Base-by-base conservation (phyloP, 2,888 invertebrate species). In the Camponotus fellah region DNA sequence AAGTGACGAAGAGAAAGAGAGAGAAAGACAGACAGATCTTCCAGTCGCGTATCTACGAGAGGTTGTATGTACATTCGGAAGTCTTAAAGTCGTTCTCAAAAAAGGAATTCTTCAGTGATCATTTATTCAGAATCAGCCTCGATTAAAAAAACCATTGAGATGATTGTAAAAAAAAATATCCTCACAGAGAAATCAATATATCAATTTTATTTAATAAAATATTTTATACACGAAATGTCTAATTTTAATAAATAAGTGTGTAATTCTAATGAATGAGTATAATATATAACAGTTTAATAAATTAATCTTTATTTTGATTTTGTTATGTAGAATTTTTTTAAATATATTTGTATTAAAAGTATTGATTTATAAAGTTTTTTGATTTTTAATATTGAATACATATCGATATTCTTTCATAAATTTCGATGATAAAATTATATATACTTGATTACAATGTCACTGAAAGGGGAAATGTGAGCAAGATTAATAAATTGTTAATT, bases 401-500 rank as follows among this genome's bases (percentile, higher is more conserved):
- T 53, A 8, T 6, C 0, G 12, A 53, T 53, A 8, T 21, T 34
- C 49, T 68, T 34, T 0, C 17, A 46, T 68, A 9, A 1, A 0
- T 26, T 32, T 68, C 2, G 26, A 49, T 17, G 32, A 68, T 0
- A 32, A 49, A 68, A 4, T 9, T 32, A 32, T 2, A 10, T 46
- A 14, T 60, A 32, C 14, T 8, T 6, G 21, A 82, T 86, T 77
- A 79, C 85, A 56, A 58, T 40, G 21, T 34, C 56, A 88, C 66
- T 72, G 4, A 68, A 21, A 21, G 10, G n/a, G 21, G 79, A 83
- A 76, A 86, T 85, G 75, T 62, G 68, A 85, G 83, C 79, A 82
- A 83, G 66, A 69, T 82, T 86, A 83, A 49, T 69, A 71, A 53
- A 80, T 60, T 40, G 81, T 34, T 88, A 83, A 86, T 85, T 88